A percentile compares a stretch with the other conserved stretches of the same genome.
Conservation (phyloP, 2,888 invertebrate genomes). For the Tupiocoris notatus region DNA sequence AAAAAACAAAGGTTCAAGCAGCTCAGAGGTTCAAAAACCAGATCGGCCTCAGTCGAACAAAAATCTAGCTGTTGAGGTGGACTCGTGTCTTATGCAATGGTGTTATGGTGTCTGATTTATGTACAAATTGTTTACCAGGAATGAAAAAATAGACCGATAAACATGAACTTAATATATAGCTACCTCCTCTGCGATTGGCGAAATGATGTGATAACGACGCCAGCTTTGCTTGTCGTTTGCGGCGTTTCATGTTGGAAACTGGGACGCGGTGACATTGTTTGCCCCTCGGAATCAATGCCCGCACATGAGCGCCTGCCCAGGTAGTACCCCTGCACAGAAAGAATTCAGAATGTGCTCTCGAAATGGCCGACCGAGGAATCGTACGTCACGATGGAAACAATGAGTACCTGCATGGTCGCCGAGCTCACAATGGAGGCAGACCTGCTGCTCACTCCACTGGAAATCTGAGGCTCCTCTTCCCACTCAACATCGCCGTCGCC, state of each 20-base stretch:
- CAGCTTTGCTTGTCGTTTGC: constrained; percentile 69
- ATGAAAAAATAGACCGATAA: no score
- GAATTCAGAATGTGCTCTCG: background rate
- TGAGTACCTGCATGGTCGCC: constrained; percentile 49
- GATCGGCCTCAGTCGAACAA: no score
- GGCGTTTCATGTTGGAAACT: constrained; percentile 64
- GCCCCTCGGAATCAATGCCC: constrained; percentile 46
- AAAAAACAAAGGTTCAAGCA: no score
- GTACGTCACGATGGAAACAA: no score
- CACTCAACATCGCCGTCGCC: constrained; percentile 43
- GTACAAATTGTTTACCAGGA: no score
- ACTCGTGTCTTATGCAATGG: no score
- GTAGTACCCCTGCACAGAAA: constrained; percentile 56
- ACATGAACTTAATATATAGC: background rate
- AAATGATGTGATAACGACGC: constrained; percentile 87
- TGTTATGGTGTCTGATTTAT: no score
- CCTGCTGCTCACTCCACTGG: constrained; percentile 46
- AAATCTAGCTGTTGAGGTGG: no score
- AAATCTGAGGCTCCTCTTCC: constrained; percentile 45
- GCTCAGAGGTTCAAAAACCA: no score
- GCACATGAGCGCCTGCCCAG: constrained; percentile 50
- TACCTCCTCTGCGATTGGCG: constrained; percentile 84
- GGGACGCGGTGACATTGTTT: constrained; percentile 54
- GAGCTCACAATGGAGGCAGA: constrained; percentile 51
- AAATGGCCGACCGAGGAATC: no score